Conservation (phyloP, 2,888 invertebrate species). For the Itoplectis maculator region DNA sequence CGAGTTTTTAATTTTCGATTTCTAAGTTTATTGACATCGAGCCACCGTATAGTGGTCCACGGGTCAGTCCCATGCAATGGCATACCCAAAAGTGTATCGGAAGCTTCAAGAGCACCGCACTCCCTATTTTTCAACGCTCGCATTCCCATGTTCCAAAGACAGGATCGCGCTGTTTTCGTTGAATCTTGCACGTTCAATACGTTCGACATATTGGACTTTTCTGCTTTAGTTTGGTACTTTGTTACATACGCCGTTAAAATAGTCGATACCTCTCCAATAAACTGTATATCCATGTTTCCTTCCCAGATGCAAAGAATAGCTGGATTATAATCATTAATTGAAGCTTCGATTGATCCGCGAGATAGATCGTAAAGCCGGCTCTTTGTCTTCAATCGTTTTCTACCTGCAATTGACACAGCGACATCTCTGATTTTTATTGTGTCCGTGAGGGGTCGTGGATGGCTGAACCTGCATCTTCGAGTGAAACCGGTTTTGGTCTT, state of each 20-base stretch:
- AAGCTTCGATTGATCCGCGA: constrained; percentile 16
- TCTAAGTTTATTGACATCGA: constrained; percentile 70
- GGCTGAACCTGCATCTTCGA: constrained; percentile 72
- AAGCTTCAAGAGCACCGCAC: constrained; percentile 62
- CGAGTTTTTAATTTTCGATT: constrained; percentile 60
- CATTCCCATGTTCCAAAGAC: no score
- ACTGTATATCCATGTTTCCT: background rate
- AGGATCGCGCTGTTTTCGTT: constrained; percentile 72
- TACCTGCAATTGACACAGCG: constrained; percentile 72
- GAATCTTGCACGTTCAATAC: constrained; percentile 68
- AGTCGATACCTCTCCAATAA: background rate
- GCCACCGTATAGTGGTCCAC: constrained; percentile 71
- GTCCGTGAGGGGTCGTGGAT: constrained; percentile 71
- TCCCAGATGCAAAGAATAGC: constrained; percentile 36
- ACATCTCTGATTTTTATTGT: constrained; percentile 69
- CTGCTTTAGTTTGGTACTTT: constrained; percentile 21
- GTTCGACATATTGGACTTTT: constrained; percentile 27
- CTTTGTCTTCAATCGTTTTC: constrained; percentile 67
- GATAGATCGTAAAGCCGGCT: constrained; percentile 36
- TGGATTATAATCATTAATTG: constrained; percentile 45
- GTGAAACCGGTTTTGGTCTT: constrained; percentile 60
- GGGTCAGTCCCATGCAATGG: no score
- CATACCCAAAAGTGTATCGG: constrained; percentile 59
- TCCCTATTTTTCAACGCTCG: constrained; percentile 62
- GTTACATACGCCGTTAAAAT: constrained; percentile 15